Evolutionary conservation across 2,888 invertebrate genomes (phyloP).

Genomic region (Hyposoter dolosus): DNA sequence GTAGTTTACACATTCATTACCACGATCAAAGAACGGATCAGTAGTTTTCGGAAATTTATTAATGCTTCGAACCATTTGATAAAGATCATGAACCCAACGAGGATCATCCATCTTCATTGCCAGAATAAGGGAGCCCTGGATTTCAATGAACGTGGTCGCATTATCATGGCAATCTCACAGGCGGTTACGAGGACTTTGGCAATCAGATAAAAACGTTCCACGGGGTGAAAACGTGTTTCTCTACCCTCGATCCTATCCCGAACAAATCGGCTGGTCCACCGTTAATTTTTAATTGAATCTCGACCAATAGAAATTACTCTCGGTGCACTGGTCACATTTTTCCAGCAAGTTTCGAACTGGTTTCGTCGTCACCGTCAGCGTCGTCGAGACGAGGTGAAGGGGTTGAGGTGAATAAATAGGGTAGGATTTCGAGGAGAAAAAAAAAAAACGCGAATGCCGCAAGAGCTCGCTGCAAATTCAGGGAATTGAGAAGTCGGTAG

Average conservation of each 20-base stretch:
- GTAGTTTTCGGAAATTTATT: not conserved
- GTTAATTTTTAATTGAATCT: conserved; percentile 77
- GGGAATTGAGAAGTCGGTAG: conserved; percentile 56
- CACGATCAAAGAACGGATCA: not conserved
- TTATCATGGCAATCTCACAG: conserved; percentile 14
- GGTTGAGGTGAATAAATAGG: not conserved
- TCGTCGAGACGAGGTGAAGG: not conserved
- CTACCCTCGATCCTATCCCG: not conserved
- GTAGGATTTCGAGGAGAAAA: not conserved
- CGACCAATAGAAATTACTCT: conserved; percentile 75
- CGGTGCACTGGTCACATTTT: conserved; percentile 62
- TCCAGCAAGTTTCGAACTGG: conserved; percentile 36
- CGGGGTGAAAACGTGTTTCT: conserved; percentile 14
- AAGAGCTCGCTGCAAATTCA: conserved; percentile 48
- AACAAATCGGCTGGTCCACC: conserved; percentile 30
- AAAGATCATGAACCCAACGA: not conserved
- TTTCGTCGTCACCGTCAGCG: conserved; percentile 12
- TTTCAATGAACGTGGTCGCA: conserved; percentile 26
- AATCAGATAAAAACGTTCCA: not conserved
- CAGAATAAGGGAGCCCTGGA: not conserved
- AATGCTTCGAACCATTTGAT: not conserved
- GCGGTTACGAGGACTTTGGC: not conserved
- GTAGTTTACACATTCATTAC: not conserved
- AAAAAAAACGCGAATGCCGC: conserved; percentile 24
- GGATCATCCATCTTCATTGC: conserved; percentile 9